Base-by-base conservation (phyloP, 2,797 vertebrate genomes). In the Gobio occitaniae region DNA sequence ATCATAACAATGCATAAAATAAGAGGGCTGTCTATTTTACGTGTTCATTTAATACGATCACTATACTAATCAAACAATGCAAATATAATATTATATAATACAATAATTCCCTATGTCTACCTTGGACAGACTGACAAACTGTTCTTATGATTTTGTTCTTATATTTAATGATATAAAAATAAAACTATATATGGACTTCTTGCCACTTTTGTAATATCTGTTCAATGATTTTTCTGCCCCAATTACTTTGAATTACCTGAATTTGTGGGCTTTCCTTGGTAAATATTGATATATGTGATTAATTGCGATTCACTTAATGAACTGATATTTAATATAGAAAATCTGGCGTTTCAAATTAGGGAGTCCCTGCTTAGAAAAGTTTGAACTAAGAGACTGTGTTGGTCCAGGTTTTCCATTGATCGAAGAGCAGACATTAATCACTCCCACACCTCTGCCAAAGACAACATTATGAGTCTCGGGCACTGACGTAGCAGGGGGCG, bases 371-470 rank as follows among this genome's bases (percentile, higher is more conserved):
- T 32, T 16, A 16, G 29, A 65, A 65, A 65, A 16, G 63, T 13
- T 15, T 56, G 50, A 3, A 38, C 32, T 21, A 1, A n/a, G 11
- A 36, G 9, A 50, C 74, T 41, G 69, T 56, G n/a, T 78, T 86
- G 81, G 72, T 86, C 66, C 76, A 68, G 32, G 16, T 47, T 29
- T 52, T 32, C 41, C 83, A 83, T 29, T 63, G 48, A 61, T 74
- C 61, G 36, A 63, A 63, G 32, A 68, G 52, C 15, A 69, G 44
- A 78, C 88, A 94, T 92, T 47, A 90, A 94, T 93, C 92, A 92
- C 82, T 85, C 88, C 86, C 89, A 87, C 85, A 84, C 79, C 69
- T 10, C 41, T 89, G 90, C 90, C 86, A 91, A 79, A 63, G 21
- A 25, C 76, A 89, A 90, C 80, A 84, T 82, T 52, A 86, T 84